Conservation (phyloP, 2,797 vertebrate species). For the Micropoecilia bifurca region DNA sequence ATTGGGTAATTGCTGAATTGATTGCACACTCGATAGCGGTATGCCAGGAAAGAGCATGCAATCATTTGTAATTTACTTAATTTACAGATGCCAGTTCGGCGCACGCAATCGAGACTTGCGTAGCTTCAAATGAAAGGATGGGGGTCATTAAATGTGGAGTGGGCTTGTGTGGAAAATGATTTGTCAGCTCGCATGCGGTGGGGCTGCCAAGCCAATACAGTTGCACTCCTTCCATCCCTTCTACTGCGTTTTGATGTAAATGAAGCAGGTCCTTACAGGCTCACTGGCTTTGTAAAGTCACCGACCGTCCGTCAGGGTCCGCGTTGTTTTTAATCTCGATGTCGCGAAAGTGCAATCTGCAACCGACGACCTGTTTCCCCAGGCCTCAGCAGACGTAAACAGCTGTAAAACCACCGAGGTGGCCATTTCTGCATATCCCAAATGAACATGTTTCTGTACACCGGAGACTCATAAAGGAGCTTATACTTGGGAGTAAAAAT, state of each 20-base stretch:
- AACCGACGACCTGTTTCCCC: slow-evolving; percentile 43
- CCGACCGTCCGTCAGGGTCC: slow-evolving; percentile 9
- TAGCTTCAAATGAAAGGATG: slow-evolving; percentile 43
- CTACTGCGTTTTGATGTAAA: background rate
- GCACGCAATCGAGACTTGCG: slow-evolving; percentile 31
- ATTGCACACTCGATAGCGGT: slow-evolving; percentile 51
- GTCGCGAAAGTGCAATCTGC: slow-evolving; percentile 31
- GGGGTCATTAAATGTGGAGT: slow-evolving; percentile 60
- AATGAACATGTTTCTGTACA: slow-evolving; percentile 44
- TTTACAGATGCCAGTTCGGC: slow-evolving; percentile 59
- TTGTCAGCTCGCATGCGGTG: slow-evolving; percentile 41
- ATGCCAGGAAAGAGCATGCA: slow-evolving; percentile 60
- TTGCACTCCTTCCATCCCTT: background rate
- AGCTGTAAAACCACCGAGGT: slow-evolving; percentile 46
- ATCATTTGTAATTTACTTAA: slow-evolving; percentile 70
- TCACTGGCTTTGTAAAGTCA: background rate
- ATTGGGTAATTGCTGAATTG: slow-evolving; percentile 59
- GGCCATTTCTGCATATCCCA: slow-evolving; percentile 36
- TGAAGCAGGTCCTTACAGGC: background rate
- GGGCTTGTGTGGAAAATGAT: slow-evolving; percentile 35
- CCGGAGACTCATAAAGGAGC: slow-evolving; percentile 31
- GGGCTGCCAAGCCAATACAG: slow-evolving; percentile 22
- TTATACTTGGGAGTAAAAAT: slow-evolving; percentile 31
- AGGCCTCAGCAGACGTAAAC: slow-evolving; percentile 16
- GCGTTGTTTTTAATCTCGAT: slow-evolving; percentile 39